Evolutionary conservation across 2,888 invertebrate species (phyloP).

Genomic region (Acrocyrtus sp.): DNA sequence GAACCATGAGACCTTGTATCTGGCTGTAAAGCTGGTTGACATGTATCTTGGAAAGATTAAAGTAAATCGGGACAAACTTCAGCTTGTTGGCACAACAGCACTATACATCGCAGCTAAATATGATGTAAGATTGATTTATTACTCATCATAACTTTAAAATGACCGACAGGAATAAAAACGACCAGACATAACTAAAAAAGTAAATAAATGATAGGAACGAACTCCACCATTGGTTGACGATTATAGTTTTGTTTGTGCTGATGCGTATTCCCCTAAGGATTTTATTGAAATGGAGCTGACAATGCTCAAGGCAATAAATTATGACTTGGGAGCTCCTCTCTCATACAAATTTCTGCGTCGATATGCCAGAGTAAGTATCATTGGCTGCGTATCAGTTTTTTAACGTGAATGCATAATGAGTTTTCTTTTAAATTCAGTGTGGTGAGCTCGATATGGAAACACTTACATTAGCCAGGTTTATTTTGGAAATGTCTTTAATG

Average conservation of each 20-base stretch:
- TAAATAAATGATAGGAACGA: too few species aligned
- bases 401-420: too few species aligned
- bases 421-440: constrained; percentile 72
- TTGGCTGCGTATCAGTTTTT: too few species aligned
- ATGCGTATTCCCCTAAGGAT: constrained; percentile 87
- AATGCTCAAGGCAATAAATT: constrained; percentile 84
- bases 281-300: constrained; percentile 90
- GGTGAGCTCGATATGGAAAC: constrained; percentile 89
- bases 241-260: constrained; percentile 96
- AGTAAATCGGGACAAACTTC: constrained; percentile 81
- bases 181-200: too few species aligned
- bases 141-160: too few species aligned
- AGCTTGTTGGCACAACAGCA: constrained; percentile 91
- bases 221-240: constrained; percentile 94
- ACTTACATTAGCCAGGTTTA: constrained; percentile 91
- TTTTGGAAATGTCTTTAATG: constrained; percentile 92
- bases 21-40: constrained; percentile 96
- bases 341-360: constrained; percentile 96
- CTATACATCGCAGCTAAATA: constrained; percentile 96
- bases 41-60: constrained; percentile 80
- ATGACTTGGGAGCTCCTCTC: constrained; percentile 94
- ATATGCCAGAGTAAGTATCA: constrained; percentile 88
- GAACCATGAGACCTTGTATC: constrained; percentile 97
- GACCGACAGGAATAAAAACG: too few species aligned
- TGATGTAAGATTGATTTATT: too few species aligned